Base-by-base conservation (phyloP, 2,113 vertebrate genomes). In the Oncorhynchus clarkii region DNA sequence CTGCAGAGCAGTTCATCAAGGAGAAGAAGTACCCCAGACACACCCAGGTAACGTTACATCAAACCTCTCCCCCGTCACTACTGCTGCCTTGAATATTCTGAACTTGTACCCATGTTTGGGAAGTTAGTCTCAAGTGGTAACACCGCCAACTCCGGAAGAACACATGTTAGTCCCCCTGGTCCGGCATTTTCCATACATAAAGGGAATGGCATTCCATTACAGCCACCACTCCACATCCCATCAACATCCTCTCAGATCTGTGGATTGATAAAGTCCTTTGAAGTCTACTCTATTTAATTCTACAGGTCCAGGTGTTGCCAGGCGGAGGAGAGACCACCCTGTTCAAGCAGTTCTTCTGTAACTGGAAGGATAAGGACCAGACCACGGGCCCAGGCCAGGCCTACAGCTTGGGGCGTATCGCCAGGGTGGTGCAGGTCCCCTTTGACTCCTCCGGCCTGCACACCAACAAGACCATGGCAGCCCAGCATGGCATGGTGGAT, bases 261-360 rank as follows among this genome's bases (percentile, higher is more conserved):
- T 45, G 34, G 18, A 45, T 3, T 4, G 29, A 12, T 22, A 12
- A 22, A 70, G 9, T 45, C 16, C 26, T 20, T 22, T 5, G 27
- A 20, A 49, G 5, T 39, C 22, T 73, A 22, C 49, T 59, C 22
- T 54, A 18, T 7, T 18, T 5, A 5, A 20, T 3, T 60, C 6
- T 24, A 70, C 87, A 94, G 93, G 72, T 94, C 72, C 80, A 89
- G 51, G 13, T 94, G 0, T 12, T 94, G 34, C 88, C 93, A 9
- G 87, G 86, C 16, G 88, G 90, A 26, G 80, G 76, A 0, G 93
- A 94, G 86, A 87, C 82, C 51, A 81, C 89, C 26, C 57, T 93
- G 16, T 94, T 94, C 60, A 93, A 93, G 79, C 89, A 93, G 74
- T 94, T 93, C 88, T 94, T 94, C 72, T 82, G 72, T n/a, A 85